Base-by-base conservation (phyloP, 2,113 vertebrate species). In the Acinonyx jubatus region DNA sequence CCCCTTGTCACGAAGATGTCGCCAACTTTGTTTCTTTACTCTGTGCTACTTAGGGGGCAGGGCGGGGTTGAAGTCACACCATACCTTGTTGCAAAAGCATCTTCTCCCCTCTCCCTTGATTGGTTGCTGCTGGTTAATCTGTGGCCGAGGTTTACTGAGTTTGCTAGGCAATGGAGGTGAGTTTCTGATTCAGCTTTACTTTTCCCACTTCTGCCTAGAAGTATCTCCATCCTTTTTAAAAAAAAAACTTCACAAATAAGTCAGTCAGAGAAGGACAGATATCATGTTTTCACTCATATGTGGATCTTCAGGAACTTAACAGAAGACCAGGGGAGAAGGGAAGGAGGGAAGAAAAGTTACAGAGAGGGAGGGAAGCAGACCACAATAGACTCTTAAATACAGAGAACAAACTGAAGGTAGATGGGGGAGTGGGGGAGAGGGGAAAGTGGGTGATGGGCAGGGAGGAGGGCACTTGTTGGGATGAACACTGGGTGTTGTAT, bases 111-210 rank as follows among this genome's bases (percentile, higher is more conserved):
- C 52, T 93, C 89, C 50, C 21, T 91, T 57, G 52, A 63, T 55
- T 79, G 85, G 45, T 79, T 85, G 89, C 55, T 78, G 57, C 76
- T 88, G 69, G 76, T 3, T 6, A 71, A 83, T 29, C 73, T 78
- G 78, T 69, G 23, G 33, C 84, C 89, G 76, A 41, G 55, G 66
- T 7, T 57, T 74, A 52, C 0, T 31, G 82, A 82, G 29, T 76
- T 73, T 81, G 81, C 65, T 84, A 74, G 48, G 31, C 57, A 79
- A 80, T 13, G 27, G 38, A 92, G 41, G 7, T 48, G 29, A 84
- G 23, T 91, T 93, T 94, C 87, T 89, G 25, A 82, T 80, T 61
- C 66, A 89, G 57, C 79, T 95, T 95, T 91, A 91, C n/a, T 86
- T 76, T 80, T 83, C 61, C 38, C 92, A 57, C 29, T 94, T 92